A percentile compares a stretch with the other conserved stretches of the same genome.
phyloP scores from a whole-genome alignment of 2,797 vertebrate genomes.

The Chelidonichthys spinosus region DNA sequence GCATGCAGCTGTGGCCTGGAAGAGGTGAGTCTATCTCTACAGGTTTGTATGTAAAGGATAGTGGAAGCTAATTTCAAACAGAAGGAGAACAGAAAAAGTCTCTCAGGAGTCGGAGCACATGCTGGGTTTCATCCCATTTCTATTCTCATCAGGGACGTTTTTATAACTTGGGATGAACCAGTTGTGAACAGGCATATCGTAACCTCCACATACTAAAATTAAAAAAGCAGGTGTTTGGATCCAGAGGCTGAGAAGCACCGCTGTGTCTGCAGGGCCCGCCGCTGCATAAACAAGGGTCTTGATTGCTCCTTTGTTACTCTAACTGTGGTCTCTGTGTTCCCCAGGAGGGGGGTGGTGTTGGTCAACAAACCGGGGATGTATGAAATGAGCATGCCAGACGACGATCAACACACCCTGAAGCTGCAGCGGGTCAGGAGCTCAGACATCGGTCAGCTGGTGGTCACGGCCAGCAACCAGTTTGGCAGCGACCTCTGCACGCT shows the following conservation, averaged over 20 bases:
- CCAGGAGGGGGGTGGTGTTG: conserved; percentile 86
- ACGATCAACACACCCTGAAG: conserved; percentile 90
- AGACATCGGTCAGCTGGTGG: conserved; percentile 87
- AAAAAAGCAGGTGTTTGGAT: conserved; percentile 2
- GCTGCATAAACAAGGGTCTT: too few relatives aligned
- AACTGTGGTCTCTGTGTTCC: conserved; percentile 1
- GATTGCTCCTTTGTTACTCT: too few relatives aligned
- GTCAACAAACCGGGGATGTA: conserved; percentile 79
- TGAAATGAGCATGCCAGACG: conserved; percentile 92
- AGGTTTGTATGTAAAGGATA: neutral
- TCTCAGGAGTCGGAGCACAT: neutral
- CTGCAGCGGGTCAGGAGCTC: conserved; percentile 83
- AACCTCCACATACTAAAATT: neutral
- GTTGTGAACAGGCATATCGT: neutral
- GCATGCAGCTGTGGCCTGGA: conserved; percentile 90
- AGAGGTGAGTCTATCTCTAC: conserved; percentile 82
- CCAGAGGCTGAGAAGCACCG: neutral
- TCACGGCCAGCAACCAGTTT: conserved; percentile 91
- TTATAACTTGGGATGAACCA: neutral
- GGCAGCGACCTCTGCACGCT: conserved; percentile 90
- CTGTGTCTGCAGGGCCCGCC: too few relatives aligned
- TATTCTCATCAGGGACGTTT: neutral
- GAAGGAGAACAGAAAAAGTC: neutral
- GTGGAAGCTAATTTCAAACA: conserved; percentile 15
- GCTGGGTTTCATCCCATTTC: conserved; percentile 20